Percentiles rank a stretch among this genome's conserved stretches.
Evolutionary conservation across 2,113 vertebrate species (phyloP).

Genomic region (Theropithecus gelada): DNA sequence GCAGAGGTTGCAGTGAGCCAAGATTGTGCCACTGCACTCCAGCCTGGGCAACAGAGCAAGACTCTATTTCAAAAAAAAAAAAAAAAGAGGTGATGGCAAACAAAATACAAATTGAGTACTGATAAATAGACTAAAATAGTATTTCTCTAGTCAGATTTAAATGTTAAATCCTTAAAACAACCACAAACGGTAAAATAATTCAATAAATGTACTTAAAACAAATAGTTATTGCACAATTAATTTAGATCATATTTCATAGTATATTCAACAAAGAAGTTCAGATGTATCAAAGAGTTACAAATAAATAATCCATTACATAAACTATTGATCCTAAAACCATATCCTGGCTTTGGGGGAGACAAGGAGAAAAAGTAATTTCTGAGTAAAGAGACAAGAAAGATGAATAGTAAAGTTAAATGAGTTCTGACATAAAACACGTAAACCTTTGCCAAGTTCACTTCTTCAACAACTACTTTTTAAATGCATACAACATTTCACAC

Average conservation of each 20-base stretch:
- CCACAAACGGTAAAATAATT: background rate
- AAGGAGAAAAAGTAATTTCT: background rate
- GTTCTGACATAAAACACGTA: background rate
- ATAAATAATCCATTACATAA: background rate
- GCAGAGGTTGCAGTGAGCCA: too few relatives aligned
- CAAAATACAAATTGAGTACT: background rate
- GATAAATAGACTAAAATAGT: background rate
- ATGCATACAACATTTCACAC: background rate
- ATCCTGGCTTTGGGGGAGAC: background rate
- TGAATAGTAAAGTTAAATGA: background rate
- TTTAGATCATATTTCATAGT: background rate
- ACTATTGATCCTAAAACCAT: background rate
- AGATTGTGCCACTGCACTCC: too few relatives aligned
- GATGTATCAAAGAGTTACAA: background rate
- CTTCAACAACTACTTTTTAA: background rate
- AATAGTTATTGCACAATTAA: background rate
- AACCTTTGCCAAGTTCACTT: background rate
- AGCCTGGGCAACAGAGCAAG: too few relatives aligned
- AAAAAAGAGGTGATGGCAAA: background rate
- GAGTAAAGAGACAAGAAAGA: background rate
- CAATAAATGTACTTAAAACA: background rate
- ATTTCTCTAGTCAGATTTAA: background rate
- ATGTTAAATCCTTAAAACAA: background rate
- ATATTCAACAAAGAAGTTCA: background rate
- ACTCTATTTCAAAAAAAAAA: too few relatives aligned